These are phyloP conservation scores for Brachionus rotundiformis DNA, from an alignment of 1,140 invertebrate species.

Conservation along the genomic window DNA sequence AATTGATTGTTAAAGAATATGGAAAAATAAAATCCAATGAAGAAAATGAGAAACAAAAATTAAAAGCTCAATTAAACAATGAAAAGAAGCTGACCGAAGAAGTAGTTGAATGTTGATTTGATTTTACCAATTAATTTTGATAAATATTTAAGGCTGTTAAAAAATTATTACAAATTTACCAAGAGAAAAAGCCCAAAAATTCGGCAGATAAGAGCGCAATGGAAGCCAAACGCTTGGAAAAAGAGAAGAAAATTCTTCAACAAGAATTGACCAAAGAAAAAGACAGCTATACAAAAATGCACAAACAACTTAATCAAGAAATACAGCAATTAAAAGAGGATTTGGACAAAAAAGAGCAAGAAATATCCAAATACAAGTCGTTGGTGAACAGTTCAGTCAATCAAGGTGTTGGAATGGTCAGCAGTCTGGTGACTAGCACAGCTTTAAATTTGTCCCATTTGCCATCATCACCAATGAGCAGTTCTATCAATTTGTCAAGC, in stretches of 20 bases:
- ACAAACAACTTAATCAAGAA: constrained; percentile 30
- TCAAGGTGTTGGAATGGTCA: constrained; percentile 17
- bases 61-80: constrained; percentile 78
- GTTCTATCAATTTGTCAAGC: constrained; percentile 24
- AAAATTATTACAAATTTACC: constrained; percentile 94
- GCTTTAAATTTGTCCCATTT: background rate
- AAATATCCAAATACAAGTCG: background rate
- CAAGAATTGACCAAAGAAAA: constrained; percentile 83
- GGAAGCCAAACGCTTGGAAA: constrained; percentile 85
- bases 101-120: constrained; percentile 55
- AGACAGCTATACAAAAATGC: constrained; percentile 51
- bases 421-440: background rate
- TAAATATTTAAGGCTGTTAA: constrained; percentile 76
- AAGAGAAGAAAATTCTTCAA: constrained; percentile 88
- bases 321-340: constrained; percentile 48
- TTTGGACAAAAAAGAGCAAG: constrained; percentile 25
- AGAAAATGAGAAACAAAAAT: constrained; percentile 48
- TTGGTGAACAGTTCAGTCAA: background rate
- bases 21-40: background rate
- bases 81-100: constrained; percentile 73
- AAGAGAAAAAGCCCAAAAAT: constrained; percentile 74
- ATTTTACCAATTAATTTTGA: background rate
- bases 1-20: too few species aligned
- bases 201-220: constrained; percentile 69
- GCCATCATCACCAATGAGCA: constrained; percentile 16